A percentile compares a stretch with the other conserved stretches of the same genome.
phyloP scores from a whole-genome alignment of 2,888 invertebrate genomes.

The Lathronympha strigana region DNA sequence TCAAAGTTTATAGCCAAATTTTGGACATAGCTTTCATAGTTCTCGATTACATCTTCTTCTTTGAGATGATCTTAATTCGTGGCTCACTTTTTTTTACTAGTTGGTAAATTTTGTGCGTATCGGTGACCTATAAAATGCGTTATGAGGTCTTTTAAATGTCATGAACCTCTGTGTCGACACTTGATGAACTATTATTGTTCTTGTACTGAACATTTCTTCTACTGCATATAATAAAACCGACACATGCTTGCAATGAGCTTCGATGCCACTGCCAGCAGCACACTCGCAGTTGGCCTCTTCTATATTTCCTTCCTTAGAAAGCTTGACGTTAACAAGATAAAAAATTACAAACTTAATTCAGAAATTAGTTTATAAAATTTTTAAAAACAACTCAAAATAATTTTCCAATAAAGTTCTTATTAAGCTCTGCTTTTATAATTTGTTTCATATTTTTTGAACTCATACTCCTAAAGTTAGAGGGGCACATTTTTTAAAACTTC shows the following conservation, averaged over 20 bases:
- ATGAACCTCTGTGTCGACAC: constrained; percentile 7
- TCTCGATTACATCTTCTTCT: neutral
- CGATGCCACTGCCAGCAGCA: constrained; percentile 7
- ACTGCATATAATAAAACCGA: constrained; percentile 6
- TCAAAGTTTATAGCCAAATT: constrained; percentile 4
- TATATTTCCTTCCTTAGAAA: constrained; percentile 13
- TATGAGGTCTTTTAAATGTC: constrained; percentile 2
- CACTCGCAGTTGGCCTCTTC: constrained; percentile 20
- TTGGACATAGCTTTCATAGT: constrained; percentile 7
- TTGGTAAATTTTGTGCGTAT: constrained; percentile 24
- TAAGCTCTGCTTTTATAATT: no score
- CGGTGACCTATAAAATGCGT: constrained; percentile 6
- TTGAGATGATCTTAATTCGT: constrained; percentile 2
- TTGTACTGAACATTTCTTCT: constrained; percentile 6
- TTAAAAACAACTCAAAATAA: no score
- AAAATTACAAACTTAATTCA: no score
- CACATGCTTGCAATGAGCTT: constrained; percentile 20
- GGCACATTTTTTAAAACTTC: no score
- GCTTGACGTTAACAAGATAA: neutral
- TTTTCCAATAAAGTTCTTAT: no score
- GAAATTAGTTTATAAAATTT: no score
- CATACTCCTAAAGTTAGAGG: no score
- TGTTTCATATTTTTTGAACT: no score
- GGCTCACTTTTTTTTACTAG: constrained; percentile 2
- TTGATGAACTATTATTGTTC: constrained; percentile 14